These are phyloP conservation scores for Platycheirus albimanus DNA, from an alignment of 2,888 invertebrate genomes.

Conservation along the genomic window DNA sequence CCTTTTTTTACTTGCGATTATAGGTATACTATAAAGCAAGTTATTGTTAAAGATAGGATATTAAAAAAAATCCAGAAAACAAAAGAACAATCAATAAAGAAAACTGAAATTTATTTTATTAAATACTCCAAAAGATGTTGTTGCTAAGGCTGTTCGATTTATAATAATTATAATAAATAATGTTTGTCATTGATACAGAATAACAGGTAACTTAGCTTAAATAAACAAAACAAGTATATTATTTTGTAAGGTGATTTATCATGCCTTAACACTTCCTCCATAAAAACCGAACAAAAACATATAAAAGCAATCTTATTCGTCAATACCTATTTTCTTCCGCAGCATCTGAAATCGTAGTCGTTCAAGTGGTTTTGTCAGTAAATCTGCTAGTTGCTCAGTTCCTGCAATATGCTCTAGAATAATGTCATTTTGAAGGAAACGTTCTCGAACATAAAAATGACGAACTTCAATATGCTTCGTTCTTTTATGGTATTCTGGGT, in stretches of 20 bases:
- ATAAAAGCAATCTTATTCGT: background rate
- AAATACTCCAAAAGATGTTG: too few relatives aligned
- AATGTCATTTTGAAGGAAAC: background rate
- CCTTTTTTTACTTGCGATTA: too few relatives aligned
- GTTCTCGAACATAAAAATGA: background rate
- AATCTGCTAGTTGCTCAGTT: background rate
- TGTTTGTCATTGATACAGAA: too few relatives aligned
- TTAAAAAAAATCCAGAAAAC: too few relatives aligned
- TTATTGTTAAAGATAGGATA: too few relatives aligned
- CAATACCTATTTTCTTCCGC: background rate
- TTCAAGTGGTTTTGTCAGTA: slow-evolving; percentile 2
- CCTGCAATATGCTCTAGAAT: background rate
- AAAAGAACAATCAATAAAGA: too few relatives aligned
- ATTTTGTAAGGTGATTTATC: background rate
- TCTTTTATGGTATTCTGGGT: slow-evolving; percentile 1
- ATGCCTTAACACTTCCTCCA: background rate
- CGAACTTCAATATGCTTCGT: background rate
- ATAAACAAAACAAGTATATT: background rate
- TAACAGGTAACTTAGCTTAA: too few relatives aligned
- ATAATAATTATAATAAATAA: too few relatives aligned
- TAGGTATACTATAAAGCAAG: too few relatives aligned
- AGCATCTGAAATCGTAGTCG: background rate
- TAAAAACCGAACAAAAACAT: background rate
- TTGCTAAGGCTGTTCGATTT: too few relatives aligned
- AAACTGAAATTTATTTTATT: too few relatives aligned